Evolutionary conservation across 2,113 vertebrate species (phyloP).

Genomic region (Phalacrocorax carbo): DNA sequence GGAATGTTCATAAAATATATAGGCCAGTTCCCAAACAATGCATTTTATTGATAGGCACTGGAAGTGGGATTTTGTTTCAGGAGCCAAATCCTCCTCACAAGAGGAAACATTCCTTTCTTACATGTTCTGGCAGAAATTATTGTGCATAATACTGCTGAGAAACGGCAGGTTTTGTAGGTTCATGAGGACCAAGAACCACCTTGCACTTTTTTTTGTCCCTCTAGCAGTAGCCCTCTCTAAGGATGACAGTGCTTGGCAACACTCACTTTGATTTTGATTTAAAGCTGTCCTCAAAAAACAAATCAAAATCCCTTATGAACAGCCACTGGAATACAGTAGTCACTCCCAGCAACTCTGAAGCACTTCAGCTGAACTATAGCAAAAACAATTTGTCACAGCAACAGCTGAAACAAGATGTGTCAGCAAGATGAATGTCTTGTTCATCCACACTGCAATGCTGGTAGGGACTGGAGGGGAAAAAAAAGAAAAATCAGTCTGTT

Average conservation of each 20-base stretch:
- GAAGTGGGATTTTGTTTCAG: neutral
- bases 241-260: neutral
- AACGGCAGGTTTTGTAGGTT: neutral
- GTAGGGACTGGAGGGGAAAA: neutral
- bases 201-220: neutral
- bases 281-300: neutral
- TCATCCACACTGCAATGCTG: neutral
- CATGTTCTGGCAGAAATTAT: neutral
- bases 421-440: constrained; percentile 52
- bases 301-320: neutral
- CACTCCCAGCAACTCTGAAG: neutral
- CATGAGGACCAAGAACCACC: neutral
- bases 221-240: neutral
- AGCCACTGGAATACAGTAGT: neutral
- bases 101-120: constrained; percentile 3
- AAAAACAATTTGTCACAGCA: constrained; percentile 68
- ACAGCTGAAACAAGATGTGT: constrained; percentile 57
- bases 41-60: neutral
- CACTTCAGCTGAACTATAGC: constrained; percentile 9
- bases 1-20: neutral
- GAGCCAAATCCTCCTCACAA: neutral
- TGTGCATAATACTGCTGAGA: neutral
- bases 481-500: neutral
- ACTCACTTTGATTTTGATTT: neutral
- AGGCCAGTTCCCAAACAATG: neutral